These are phyloP conservation scores for Chionodraco myersi DNA, from an alignment of 2,113 vertebrate species.

Conservation along the genomic window DNA sequence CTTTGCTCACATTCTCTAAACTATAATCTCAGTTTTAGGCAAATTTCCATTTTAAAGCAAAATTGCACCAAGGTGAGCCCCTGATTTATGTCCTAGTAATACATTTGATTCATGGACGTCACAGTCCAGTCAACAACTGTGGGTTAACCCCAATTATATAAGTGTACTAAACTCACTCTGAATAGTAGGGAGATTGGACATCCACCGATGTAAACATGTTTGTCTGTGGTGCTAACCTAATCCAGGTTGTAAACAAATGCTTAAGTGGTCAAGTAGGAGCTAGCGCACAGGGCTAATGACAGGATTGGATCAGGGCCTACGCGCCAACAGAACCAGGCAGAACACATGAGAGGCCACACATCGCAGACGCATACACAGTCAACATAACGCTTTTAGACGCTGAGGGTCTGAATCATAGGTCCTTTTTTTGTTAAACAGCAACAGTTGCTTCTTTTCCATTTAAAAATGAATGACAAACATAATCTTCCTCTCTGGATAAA, in stretches of 20 bases:
- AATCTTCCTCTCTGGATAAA: conserved; percentile 65
- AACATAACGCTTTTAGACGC: conserved; percentile 60
- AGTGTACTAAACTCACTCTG: conserved; percentile 47
- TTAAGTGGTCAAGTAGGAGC: conserved; percentile 69
- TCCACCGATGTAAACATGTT: conserved; percentile 71
- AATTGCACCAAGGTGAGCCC: conserved; percentile 49
- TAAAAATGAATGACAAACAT: conserved; percentile 62
- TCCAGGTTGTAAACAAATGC: conserved; percentile 76
- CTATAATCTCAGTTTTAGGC: conserved; percentile 32
- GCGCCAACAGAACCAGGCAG: conserved; percentile 53
- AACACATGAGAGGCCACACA: conserved; percentile 64
- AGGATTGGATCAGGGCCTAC: conserved; percentile 68
- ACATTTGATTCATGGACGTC: conserved; percentile 36
- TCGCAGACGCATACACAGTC: conserved; percentile 61
- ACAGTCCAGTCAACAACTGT: conserved; percentile 47
- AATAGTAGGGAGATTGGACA: conserved; percentile 55
- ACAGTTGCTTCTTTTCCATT: conserved; percentile 54
- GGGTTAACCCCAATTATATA: conserved; percentile 35
- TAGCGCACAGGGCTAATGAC: conserved; percentile 68
- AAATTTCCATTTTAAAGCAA: conserved; percentile 47
- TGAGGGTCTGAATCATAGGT: conserved; percentile 65
- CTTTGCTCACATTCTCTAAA: conserved; percentile 44
- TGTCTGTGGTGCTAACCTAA: conserved; percentile 60
- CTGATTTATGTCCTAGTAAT: conserved; percentile 57
- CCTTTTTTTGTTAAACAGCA: conserved; percentile 64